Conservation (phyloP, 2,888 invertebrate genomes). For the Sesamia inferens region DNA sequence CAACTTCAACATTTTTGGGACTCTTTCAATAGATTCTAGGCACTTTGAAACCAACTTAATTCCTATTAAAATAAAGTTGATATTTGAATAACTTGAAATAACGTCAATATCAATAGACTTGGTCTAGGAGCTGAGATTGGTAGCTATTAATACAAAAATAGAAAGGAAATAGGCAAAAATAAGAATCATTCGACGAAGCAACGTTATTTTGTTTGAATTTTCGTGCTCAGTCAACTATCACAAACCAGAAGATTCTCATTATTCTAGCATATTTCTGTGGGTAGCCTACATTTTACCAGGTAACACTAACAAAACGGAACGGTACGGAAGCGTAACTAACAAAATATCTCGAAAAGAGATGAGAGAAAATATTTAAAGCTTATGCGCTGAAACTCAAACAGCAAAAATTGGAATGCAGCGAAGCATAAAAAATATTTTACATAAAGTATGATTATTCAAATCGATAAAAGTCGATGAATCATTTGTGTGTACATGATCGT, state of each 20-base stretch:
- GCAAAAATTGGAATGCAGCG: constrained; percentile 39
- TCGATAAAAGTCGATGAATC: constrained; percentile 57
- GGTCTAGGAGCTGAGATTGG: neutral
- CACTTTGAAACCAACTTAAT: no score
- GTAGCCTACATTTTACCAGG: constrained; percentile 13
- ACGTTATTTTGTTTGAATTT: neutral
- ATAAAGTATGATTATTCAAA: constrained; percentile 53
- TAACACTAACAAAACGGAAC: neutral
- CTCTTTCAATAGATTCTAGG: no score
- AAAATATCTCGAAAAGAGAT: constrained; percentile 11
- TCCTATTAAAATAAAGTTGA: no score
- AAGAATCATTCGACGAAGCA: neutral
- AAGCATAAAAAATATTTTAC: constrained; percentile 45
- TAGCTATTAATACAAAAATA: neutral
- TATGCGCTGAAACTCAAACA: constrained; percentile 24
- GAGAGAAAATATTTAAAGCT: constrained; percentile 18
- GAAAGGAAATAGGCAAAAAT: neutral
- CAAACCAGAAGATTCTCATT: neutral
- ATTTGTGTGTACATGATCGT: constrained; percentile 58
- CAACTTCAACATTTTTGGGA: no score
- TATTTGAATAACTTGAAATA: no score
- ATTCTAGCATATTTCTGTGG: neutral
- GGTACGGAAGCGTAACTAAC: constrained; percentile 2
- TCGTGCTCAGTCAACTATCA: neutral
- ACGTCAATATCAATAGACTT: no score